Evolutionary conservation across 2,888 invertebrate species (phyloP).

Genomic region (Drosophila nigricruria): DNA sequence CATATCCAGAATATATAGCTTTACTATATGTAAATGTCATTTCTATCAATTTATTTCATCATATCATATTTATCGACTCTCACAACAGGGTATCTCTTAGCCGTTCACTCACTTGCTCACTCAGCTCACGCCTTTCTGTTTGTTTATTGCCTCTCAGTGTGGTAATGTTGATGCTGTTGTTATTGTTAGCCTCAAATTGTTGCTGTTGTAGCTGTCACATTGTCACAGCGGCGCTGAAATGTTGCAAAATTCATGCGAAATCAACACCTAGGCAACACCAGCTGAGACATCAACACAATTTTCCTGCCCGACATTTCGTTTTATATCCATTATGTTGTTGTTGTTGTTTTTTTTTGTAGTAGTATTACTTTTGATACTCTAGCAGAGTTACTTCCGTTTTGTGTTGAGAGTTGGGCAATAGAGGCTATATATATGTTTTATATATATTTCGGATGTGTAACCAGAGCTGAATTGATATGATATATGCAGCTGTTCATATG

Average conservation of each 20-base stretch:
- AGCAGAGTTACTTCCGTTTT: not conserved
- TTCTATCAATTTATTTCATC: not conserved
- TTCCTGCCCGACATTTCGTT: constrained; percentile 17
- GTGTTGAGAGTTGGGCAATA: too few relatives aligned
- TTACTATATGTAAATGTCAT: not conserved
- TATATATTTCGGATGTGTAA: not conserved
- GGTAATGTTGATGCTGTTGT: constrained; percentile 12
- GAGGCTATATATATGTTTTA: not conserved
- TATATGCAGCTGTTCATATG: too few relatives aligned
- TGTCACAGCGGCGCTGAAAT: constrained; percentile 52
- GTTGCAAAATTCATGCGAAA: constrained; percentile 65
- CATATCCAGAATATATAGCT: not conserved
- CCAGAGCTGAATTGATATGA: not conserved
- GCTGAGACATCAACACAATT: constrained; percentile 13
- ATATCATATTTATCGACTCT: not conserved
- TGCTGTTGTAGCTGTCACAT: constrained; percentile 37
- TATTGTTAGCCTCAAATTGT: constrained; percentile 2
- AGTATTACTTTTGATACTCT: constrained; percentile 8
- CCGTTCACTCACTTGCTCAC: too few relatives aligned
- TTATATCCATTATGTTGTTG: constrained; percentile 10
- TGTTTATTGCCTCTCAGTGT: constrained; percentile 6
- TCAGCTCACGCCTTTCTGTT: not conserved
- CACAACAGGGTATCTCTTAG: not conserved
- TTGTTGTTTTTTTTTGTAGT: not conserved
- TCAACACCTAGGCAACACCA: constrained; percentile 39